Evolutionary conservation across 1,140 invertebrate genomes (phyloP).

Genomic region (Zaprionus gabonicus): DNA sequence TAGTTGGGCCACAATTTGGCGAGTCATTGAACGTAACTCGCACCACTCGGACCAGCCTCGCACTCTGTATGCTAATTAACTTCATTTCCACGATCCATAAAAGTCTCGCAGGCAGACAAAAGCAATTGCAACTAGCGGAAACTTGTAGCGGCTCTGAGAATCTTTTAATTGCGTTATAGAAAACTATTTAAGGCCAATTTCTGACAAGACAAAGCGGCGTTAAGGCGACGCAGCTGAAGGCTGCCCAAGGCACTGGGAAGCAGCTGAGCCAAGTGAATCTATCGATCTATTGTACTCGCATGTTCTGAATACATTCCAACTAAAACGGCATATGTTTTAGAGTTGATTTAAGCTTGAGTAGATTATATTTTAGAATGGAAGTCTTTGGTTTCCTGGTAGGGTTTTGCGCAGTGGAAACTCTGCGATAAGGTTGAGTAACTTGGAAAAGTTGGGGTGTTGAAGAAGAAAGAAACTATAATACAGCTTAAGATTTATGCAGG

Average conservation of each 20-base stretch:
- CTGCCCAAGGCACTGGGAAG: constrained; percentile 8
- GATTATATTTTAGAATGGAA: too few species aligned
- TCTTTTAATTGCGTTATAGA: constrained; percentile 67
- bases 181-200: constrained; percentile 55
- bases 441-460: too few species aligned
- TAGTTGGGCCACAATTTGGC: constrained; percentile 32
- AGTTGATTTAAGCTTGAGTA: neutral
- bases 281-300: constrained; percentile 15
- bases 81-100: constrained; percentile 78
- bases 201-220: constrained; percentile 41
- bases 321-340: neutral
- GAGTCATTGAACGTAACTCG: constrained; percentile 27
- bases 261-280: constrained; percentile 1
- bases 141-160: constrained; percentile 59
- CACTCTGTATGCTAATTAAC: constrained; percentile 69
- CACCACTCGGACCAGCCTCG: neutral
- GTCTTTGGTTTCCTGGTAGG: neutral
- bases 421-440: neutral
- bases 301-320: neutral
- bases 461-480: too few species aligned
- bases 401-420: neutral
- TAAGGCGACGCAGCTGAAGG: constrained; percentile 27
- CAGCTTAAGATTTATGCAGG: too few species aligned
- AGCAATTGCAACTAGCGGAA: constrained; percentile 73
- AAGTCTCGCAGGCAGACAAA: constrained; percentile 43